Conservation (phyloP, 1,140 invertebrate genomes). For the Drosophila obscura region DNA sequence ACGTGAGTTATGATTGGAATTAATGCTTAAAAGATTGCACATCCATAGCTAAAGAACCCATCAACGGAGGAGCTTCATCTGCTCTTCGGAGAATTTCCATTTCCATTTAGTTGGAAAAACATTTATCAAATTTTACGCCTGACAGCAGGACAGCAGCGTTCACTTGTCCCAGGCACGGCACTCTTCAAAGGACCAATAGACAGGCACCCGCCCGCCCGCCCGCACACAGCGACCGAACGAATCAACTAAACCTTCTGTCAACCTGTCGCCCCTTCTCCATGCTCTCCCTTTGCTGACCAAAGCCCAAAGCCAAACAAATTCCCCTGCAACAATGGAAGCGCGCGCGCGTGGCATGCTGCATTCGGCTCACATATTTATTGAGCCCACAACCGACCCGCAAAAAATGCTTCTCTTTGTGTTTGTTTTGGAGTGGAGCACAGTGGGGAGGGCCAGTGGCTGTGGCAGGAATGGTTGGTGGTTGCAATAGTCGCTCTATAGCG, state of each 20-base stretch:
- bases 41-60: too few species aligned
- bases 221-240: conserved; percentile 5
- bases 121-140: conserved; percentile 28
- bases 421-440: conserved; percentile 1
- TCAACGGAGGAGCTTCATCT: background rate
- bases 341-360: conserved; percentile 60
- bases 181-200: conserved; percentile 9
- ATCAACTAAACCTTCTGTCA: conserved; percentile 38
- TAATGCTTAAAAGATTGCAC: background rate
- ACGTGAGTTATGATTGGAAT: background rate
- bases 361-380: conserved; percentile 62
- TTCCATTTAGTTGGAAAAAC: conserved; percentile 13
- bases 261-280: background rate
- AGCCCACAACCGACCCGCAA: conserved; percentile 11
- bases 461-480: background rate
- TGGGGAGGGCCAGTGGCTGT: background rate
- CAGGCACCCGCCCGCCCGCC: background rate
- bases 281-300: background rate
- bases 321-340: conserved; percentile 54
- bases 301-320: conserved; percentile 46
- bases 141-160: background rate
- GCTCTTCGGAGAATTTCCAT: background rate
- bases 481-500: background rate
- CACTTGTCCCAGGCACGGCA: background rate
- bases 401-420: conserved; percentile 22